Conservation (phyloP, 2,797 vertebrate genomes). For the Antennarius maculatus region DNA sequence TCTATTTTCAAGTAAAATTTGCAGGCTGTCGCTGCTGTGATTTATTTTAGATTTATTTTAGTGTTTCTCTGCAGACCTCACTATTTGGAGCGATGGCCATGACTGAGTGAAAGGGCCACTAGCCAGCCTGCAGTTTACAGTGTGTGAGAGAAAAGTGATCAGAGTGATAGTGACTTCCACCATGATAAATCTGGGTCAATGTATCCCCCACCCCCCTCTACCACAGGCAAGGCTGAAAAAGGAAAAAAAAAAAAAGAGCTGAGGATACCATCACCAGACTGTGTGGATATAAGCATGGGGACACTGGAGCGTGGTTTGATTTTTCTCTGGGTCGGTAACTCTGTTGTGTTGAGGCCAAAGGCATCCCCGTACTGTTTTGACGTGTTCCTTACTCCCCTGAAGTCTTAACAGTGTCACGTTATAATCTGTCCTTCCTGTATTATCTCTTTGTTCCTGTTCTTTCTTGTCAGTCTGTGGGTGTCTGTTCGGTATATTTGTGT, state of each 20-base stretch:
- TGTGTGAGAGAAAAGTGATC: slow-evolving; percentile 78
- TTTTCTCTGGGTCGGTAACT: slow-evolving; percentile 73
- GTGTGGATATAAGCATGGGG: slow-evolving; percentile 77
- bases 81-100: slow-evolving; percentile 14
- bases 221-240: slow-evolving; percentile 82
- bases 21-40: background rate
- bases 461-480: slow-evolving; percentile 36
- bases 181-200: slow-evolving; percentile 86
- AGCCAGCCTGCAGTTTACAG: slow-evolving; percentile 65
- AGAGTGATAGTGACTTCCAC: slow-evolving; percentile 83
- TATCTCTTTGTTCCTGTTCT: slow-evolving; percentile 40
- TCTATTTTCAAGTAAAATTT: slow-evolving; percentile 4
- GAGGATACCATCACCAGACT: slow-evolving; percentile 76
- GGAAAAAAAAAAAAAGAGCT: slow-evolving; percentile 60
- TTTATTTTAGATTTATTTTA: slow-evolving; percentile 31
- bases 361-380: slow-evolving; percentile 50
- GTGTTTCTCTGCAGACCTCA: slow-evolving; percentile 9
- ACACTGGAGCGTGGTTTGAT: slow-evolving; percentile 69
- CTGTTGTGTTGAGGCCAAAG: slow-evolving; percentile 60
- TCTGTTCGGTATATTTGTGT: slow-evolving; percentile 16
- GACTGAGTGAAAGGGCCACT: slow-evolving; percentile 67
- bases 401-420: slow-evolving; percentile 69
- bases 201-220: slow-evolving; percentile 82
- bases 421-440: slow-evolving; percentile 63
- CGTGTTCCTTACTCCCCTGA: slow-evolving; percentile 44